Evolutionary conservation across 2,888 invertebrate genomes (phyloP).

Genomic region (Euspilapteryx auroguttella): DNA sequence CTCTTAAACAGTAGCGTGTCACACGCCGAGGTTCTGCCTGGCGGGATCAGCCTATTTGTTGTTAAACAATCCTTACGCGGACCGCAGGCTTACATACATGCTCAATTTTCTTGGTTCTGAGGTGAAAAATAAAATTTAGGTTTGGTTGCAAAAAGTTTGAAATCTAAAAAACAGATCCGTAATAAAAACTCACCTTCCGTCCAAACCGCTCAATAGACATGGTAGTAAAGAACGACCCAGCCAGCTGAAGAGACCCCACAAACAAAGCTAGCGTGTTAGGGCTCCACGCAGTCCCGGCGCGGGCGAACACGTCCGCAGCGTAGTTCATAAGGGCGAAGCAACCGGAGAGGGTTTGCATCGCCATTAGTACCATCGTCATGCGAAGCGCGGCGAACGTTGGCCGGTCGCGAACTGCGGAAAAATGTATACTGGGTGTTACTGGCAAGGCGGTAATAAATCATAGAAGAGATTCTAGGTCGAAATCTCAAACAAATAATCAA

Average conservation of each 20-base stretch:
- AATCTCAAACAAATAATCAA: too few relatives aligned
- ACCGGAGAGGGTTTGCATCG: slow-evolving; percentile 36
- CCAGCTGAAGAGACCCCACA: slow-evolving; percentile 27
- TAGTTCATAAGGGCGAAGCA: slow-evolving; percentile 45
- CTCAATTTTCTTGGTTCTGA: too few relatives aligned
- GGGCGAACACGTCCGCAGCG: slow-evolving; percentile 32
- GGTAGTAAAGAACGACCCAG: slow-evolving; percentile 32
- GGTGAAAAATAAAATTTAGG: too few relatives aligned
- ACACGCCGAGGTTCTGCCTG: too few relatives aligned
- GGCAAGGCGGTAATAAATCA: too few relatives aligned
- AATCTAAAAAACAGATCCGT: too few relatives aligned
- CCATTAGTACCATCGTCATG: slow-evolving; percentile 28
- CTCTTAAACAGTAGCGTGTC: too few relatives aligned
- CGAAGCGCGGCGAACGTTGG: slow-evolving; percentile 28
- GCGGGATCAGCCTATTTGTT: too few relatives aligned
- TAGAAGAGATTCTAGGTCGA: too few relatives aligned
- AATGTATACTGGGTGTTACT: neutral
- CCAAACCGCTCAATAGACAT: slow-evolving; percentile 35
- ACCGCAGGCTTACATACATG: too few relatives aligned
- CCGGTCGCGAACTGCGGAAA: slow-evolving; percentile 21
- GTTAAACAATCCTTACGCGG: too few relatives aligned
- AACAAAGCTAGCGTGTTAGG: slow-evolving; percentile 29
- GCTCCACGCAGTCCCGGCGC: slow-evolving; percentile 56
- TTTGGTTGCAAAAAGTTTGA: too few relatives aligned
- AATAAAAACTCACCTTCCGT: slow-evolving; percentile 29